Evolutionary conservation across 2,888 invertebrate species (phyloP).

Genomic region (Idaea straminata): DNA sequence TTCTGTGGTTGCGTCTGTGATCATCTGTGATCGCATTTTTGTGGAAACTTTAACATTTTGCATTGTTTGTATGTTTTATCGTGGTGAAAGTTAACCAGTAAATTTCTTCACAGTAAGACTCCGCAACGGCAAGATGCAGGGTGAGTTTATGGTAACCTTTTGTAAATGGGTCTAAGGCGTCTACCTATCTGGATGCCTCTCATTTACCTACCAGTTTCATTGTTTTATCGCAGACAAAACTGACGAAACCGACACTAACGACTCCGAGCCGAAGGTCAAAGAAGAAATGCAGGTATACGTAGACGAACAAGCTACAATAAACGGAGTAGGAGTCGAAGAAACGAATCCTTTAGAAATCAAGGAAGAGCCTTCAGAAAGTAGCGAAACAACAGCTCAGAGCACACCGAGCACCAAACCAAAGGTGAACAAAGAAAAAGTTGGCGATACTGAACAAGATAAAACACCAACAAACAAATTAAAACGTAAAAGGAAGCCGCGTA

Average conservation of each 20-base stretch:
- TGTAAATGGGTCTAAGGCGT: background rate
- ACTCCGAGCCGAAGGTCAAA: background rate
- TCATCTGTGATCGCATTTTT: no score
- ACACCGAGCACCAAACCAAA: background rate
- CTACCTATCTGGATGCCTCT: background rate
- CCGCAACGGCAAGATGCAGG: background rate
- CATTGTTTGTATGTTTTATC: background rate
- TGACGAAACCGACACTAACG: background rate
- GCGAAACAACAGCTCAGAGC: background rate
- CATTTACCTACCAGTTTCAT: background rate
- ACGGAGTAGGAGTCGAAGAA: background rate
- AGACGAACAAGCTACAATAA: background rate
- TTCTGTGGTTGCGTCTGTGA: no score
- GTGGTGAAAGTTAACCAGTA: background rate
- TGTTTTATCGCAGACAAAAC: background rate
- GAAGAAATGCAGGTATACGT: background rate
- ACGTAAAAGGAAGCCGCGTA: slow-evolving; percentile 9
- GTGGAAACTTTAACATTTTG: background rate
- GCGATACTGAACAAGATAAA: background rate
- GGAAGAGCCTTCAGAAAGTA: slow-evolving; percentile 1
- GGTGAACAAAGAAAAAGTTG: slow-evolving; percentile 2
- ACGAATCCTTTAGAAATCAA: background rate
- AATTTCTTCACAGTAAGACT: background rate
- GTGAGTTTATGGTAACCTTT: background rate
- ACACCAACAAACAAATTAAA: slow-evolving; percentile 9